Evolutionary conservation across 2,113 vertebrate genomes (phyloP), one percentile per base, ranked within the genome.

Genomic region (Syngnathus scovelli): DNA sequence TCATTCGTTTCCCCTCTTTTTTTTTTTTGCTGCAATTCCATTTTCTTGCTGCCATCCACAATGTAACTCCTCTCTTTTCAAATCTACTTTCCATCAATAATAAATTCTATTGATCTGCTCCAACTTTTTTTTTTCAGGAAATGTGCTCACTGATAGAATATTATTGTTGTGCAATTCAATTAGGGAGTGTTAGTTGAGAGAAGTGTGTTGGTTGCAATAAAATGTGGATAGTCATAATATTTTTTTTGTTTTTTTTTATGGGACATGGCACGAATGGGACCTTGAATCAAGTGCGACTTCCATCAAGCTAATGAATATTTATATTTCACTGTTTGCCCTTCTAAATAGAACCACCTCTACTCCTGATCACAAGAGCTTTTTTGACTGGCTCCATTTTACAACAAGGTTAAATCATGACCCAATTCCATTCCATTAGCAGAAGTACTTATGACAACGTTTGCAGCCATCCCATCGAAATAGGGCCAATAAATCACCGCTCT

Each of bases 381-480:
- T 83, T 83, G 71, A 86, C 81, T 61, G 70, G 70, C 63, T 15
- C 23, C 76, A 66, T 80, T 86, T 88, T 88, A 87, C 78, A 85
- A 86, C 67, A 60, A 54, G 74, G 69, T 78, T 90, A 89, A 90
- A 85, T 89, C 87, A 84, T 11, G 80, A 75, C 74, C 85, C 77
- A 66, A 81, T 89, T 84, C 71, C 76, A 79, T 86, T 87, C 85
- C 85, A 90, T 90, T 90, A 89, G 86, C 80, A 74, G 61, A 74
- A 88, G 83, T 80, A 83, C 78, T 81, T 77, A 83, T 77, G 83
- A 78, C 78, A 75, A 78, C 68, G 64, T 62, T 70, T 69, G 64
- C 59, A 60, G 66, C 69, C 76, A 43, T 10, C 18, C 59, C 65
- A 76, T 81, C 62, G 78, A 80, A 83, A 82, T 78, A 73, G 70